Percentiles rank a stretch among this genome's conserved stretches.
Conservation (phyloP, 92 coral and sea anemone genomes). For the Epizoanthus scotinus region DNA sequence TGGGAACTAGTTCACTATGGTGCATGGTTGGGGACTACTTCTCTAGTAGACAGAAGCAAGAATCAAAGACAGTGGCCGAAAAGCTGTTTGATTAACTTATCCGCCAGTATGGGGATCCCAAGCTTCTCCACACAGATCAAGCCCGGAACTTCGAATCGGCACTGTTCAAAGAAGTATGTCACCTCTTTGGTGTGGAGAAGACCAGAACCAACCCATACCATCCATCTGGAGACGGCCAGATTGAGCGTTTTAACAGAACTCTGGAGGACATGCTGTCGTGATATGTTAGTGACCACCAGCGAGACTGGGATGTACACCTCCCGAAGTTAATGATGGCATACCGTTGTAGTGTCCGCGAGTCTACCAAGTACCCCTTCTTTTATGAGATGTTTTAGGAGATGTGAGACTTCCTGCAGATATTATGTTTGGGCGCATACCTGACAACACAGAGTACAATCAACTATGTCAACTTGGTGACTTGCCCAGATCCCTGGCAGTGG, state of each 20-base stretch:
- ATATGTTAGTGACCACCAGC: constrained; percentile 44
- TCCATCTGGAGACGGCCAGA: constrained; percentile 48
- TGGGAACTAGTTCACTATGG: constrained; percentile 46
- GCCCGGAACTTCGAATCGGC: constrained; percentile 51
- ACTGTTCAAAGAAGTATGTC: constrained; percentile 43
- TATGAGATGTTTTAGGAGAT: too few species aligned
- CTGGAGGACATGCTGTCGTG: constrained; percentile 51
- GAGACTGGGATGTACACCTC: constrained; percentile 53
- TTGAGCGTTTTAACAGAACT: constrained; percentile 48
- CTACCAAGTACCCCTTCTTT: constrained; percentile 2
- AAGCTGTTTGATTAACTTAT: constrained; percentile 39
- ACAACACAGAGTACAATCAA: not conserved
- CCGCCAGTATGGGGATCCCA: constrained; percentile 48
- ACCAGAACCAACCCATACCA: constrained; percentile 42
- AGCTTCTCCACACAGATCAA: constrained; percentile 43
- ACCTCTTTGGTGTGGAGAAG: constrained; percentile 22
- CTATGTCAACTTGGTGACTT: constrained; percentile 33
- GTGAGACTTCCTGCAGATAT: too few species aligned
- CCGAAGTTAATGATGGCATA: constrained; percentile 50
- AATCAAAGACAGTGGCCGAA: constrained; percentile 51
- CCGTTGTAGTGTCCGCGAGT: constrained; percentile 39
- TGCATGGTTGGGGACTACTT: constrained; percentile 51
- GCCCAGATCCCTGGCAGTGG: constrained; percentile 14
- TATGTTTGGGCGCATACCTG: too few species aligned
- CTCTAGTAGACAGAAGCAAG: constrained; percentile 10